Evolutionary conservation across 2,797 vertebrate species (phyloP).

Genomic region (Iguana delicatissima): DNA sequence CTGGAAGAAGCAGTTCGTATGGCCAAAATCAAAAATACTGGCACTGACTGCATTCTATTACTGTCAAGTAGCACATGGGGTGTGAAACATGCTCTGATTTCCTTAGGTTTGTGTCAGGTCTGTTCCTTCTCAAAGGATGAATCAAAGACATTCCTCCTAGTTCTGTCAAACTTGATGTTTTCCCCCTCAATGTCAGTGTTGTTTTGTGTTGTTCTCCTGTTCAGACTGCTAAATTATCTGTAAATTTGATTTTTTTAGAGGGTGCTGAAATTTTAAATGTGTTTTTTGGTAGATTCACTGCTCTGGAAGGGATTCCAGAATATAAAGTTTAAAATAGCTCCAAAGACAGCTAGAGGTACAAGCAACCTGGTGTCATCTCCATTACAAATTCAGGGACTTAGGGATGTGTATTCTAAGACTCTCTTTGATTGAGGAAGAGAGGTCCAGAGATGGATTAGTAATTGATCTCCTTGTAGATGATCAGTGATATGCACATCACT

Average conservation of each 20-base stretch:
- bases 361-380: neutral
- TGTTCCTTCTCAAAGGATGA: neutral
- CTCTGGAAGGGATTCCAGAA: neutral
- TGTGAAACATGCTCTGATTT: neutral
- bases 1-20: neutral
- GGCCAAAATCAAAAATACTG: neutral
- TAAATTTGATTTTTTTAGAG: conserved; percentile 17
- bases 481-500: neutral
- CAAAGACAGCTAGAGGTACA: neutral
- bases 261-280: neutral
- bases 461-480: neutral
- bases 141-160: neutral
- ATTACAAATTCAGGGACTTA: neutral
- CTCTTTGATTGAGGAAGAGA: neutral
- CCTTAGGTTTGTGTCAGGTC: neutral
- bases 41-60: neutral
- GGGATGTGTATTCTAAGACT: neutral
- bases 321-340: neutral
- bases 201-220: neutral
- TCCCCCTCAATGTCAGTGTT: neutral
- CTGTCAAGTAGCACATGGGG: neutral
- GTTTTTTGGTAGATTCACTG: neutral
- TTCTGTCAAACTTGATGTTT: neutral
- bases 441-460: neutral
- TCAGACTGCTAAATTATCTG: neutral